These are phyloP conservation scores for Pyrgilauda ruficollis DNA, from an alignment of 2,113 vertebrate species.

Conservation along the genomic window DNA sequence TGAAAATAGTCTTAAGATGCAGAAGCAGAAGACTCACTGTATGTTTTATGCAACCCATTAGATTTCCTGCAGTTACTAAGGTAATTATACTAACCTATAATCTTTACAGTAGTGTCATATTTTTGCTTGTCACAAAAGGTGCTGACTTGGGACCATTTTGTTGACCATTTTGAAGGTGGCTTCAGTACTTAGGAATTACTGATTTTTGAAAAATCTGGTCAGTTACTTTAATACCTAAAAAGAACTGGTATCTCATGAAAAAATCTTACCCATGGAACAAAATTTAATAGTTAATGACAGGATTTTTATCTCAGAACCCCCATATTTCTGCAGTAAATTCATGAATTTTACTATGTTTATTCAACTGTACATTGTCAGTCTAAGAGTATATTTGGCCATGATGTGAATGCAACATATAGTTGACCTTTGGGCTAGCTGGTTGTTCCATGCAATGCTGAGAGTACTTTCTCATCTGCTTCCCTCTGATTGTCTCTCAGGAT, in stretches of 20 bases:
- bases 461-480: neutral
- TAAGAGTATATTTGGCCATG: neutral
- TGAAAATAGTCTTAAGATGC: neutral
- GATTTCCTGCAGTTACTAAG: neutral
- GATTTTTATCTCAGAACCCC: neutral
- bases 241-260: neutral
- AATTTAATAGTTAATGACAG: neutral
- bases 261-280: neutral
- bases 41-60: neutral
- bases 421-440: neutral
- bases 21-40: neutral
- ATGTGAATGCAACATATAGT: neutral
- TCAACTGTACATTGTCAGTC: neutral
- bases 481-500: slow-evolving; percentile 2
- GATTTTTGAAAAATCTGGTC: neutral
- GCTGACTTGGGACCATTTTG: neutral
- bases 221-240: neutral
- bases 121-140: neutral
- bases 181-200: neutral
- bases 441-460: neutral
- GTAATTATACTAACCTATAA: neutral
- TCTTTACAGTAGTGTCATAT: neutral
- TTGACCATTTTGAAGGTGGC: neutral
- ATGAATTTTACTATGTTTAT: neutral
- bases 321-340: neutral